phyloP scores from a whole-genome alignment of 2,797 vertebrate species.

The Allobates femoralis region DNA sequence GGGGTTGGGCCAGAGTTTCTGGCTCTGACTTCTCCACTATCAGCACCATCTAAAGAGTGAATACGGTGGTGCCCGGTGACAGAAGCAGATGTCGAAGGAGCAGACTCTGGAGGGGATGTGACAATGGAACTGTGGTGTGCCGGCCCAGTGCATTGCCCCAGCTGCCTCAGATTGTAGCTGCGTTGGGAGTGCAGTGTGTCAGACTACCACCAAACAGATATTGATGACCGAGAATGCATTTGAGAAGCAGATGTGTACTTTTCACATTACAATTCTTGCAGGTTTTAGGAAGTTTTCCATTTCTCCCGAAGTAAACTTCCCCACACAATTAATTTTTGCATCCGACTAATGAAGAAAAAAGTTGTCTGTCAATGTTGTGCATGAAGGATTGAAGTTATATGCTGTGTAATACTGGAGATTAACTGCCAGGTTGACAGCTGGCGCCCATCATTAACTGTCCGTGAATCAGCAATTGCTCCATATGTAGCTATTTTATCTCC shows the following conservation, averaged over 20 bases:
- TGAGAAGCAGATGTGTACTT: background rate
- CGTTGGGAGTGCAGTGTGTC: no score
- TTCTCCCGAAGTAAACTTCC: background rate
- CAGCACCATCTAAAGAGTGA: no score
- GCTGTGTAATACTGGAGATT: conserved; percentile 23
- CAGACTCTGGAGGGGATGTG: no score
- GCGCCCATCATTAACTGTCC: conserved; percentile 51
- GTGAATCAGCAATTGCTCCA: conserved; percentile 42
- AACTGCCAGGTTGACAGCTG: conserved; percentile 46
- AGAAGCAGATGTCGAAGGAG: no score
- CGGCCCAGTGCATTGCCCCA: no score
- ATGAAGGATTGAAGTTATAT: conserved; percentile 25
- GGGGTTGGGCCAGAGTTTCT: no score
- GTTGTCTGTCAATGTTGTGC: conserved; percentile 16
- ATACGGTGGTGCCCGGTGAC: no score
- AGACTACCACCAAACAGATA: no score
- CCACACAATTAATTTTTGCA: background rate
- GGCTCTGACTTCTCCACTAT: no score
- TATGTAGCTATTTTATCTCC: conserved; percentile 42
- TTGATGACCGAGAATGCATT: background rate
- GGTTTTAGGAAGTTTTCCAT: background rate
- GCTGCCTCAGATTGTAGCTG: no score
- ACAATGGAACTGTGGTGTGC: no score
- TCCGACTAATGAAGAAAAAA: conserved; percentile 22
- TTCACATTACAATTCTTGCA: background rate